Percentiles rank a stretch among this genome's conserved stretches.
phyloP scores from a whole-genome alignment of 2,888 invertebrate species.

The Petrolisthes manimaculis region DNA sequence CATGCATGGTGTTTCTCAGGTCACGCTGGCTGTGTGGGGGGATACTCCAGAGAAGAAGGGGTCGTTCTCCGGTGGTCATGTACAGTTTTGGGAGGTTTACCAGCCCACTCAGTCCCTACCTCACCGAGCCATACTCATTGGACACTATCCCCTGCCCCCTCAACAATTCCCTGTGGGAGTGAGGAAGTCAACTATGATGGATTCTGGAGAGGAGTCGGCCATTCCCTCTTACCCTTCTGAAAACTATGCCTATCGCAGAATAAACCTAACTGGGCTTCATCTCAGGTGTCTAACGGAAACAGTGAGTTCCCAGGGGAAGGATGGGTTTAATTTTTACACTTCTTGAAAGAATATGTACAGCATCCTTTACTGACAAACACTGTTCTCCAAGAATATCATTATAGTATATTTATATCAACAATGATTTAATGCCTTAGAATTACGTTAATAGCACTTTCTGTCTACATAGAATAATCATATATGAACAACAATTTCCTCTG shows the following conservation, averaged over 20 bases:
- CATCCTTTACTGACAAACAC: too few relatives aligned
- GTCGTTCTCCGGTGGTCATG: not conserved
- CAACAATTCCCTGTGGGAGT: not conserved
- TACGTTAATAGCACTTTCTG: too few relatives aligned
- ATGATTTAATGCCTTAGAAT: too few relatives aligned
- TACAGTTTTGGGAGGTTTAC: constrained; percentile 23
- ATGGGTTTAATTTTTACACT: not conserved
- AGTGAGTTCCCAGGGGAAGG: not conserved
- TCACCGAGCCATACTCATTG: constrained; percentile 1
- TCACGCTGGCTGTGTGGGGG: constrained; percentile 14
- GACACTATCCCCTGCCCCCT: not conserved
- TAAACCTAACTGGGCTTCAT: constrained; percentile 12
- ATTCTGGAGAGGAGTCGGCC: not conserved
- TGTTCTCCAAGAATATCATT: too few relatives aligned
- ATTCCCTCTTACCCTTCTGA: not conserved
- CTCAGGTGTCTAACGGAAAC: not conserved
- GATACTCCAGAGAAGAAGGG: not conserved
- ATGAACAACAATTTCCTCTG: too few relatives aligned
- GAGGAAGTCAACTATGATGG: not conserved
- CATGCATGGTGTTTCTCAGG: not conserved
- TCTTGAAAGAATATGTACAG: too few relatives aligned
- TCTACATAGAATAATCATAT: too few relatives aligned
- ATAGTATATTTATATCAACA: too few relatives aligned
- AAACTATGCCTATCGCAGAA: not conserved
- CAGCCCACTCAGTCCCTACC: not conserved